Evolutionary conservation across 2,797 vertebrate genomes (phyloP), one percentile per base, ranked within the genome.

Genomic region (Hapalemur alaotrensis): DNA sequence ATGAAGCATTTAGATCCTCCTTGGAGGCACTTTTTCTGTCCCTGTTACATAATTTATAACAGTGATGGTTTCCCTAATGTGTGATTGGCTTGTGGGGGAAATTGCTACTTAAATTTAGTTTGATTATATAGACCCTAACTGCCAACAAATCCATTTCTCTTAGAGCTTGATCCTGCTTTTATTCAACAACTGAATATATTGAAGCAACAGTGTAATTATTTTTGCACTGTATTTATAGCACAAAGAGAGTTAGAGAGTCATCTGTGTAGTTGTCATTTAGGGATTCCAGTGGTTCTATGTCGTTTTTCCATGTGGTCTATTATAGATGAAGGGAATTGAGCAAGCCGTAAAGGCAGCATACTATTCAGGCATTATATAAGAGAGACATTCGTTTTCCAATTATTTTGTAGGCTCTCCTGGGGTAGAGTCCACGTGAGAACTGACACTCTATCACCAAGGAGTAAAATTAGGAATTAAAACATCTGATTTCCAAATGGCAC

Each of bases 31-130:
- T 81, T 70, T 91, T 93, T 67, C 57, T 94, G 22, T 79, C 38
- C 32, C 50, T 67, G 22, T 57, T 83, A n/a, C 8, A 32, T 91
- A 96, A 96, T 94, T 95, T 92, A 54, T 78, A 89, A 61, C 50
- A 86, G 32, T 8, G 25, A 67, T 84, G 63, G 4, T 79, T 15
- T 97, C 84, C 82, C 72, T 79, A 93, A 91, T 80, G 81, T 81
- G 38, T 52, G 91, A 91, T 81, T 82, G 65, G 63, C 59, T 78
- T 91, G 76, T 15, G 4, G 23, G 0, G 0, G 18, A 93, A 93
- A 88, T 83, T 90, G n/a, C 35, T 82, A 25, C 89, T 91, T 98
- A 95, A 75, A 97, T 93, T 78, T 76, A 90, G 22, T 82, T 94
- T 86, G 79, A 91, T 73, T 38, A 22, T 81, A 57, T 35, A 82